Evolutionary conservation across 2,888 invertebrate species (phyloP).

Genomic region (Notocelia uddmanniana): DNA sequence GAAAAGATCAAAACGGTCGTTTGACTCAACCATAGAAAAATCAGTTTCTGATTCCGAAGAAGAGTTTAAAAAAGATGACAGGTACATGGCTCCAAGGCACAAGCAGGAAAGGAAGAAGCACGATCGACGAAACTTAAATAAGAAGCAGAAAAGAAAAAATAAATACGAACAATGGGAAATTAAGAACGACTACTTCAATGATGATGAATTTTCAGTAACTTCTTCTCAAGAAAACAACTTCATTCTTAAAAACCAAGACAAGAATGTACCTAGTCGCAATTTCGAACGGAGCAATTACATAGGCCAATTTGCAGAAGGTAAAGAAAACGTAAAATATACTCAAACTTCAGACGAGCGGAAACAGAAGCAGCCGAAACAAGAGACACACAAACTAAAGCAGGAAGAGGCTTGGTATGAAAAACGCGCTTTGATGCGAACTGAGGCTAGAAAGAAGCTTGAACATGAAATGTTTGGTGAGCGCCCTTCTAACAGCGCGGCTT

Average conservation of each 20-base stretch:
- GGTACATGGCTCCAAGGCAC: slow-evolving; percentile 67
- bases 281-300: slow-evolving; percentile 56
- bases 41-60: slow-evolving; percentile 64
- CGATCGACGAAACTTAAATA: slow-evolving; percentile 70
- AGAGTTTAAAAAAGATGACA: slow-evolving; percentile 74
- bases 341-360: slow-evolving; percentile 46
- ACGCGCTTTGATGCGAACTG: slow-evolving; percentile 66
- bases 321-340: slow-evolving; percentile 42
- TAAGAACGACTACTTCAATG: slow-evolving; percentile 75
- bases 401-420: slow-evolving; percentile 73
- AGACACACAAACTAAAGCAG: slow-evolving; percentile 52
- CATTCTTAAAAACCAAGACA: slow-evolving; percentile 56
- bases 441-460: slow-evolving; percentile 73
- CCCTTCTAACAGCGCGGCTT: slow-evolving; percentile 70
- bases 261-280: slow-evolving; percentile 55
- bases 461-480: slow-evolving; percentile 70
- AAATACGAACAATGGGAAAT: slow-evolving; percentile 81
- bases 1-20: slow-evolving; percentile 54
- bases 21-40: slow-evolving; percentile 53
- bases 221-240: slow-evolving; percentile 64
- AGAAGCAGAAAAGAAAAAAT: slow-evolving; percentile 76
- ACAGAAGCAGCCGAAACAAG: slow-evolving; percentile 47
- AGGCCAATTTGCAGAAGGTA: slow-evolving; percentile 56
- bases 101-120: slow-evolving; percentile 72
- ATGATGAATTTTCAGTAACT: slow-evolving; percentile 68